Conservation (phyloP, 2,888 invertebrate genomes). For the Leptogaster cylindrica region DNA sequence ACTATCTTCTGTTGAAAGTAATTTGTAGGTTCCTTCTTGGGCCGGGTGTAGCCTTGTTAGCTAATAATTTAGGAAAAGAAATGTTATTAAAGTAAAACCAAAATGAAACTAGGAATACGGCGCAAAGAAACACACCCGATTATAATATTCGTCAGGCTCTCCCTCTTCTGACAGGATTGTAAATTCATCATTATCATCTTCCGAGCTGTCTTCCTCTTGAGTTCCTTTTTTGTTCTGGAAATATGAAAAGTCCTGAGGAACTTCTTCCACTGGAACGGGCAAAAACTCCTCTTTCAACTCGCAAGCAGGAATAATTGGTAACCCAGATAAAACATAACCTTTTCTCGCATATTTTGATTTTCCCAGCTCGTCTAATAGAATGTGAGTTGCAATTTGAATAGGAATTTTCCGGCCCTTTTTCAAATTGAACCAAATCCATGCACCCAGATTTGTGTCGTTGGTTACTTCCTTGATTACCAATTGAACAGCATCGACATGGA, state of each 20-base stretch:
- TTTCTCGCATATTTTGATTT: conserved; percentile 65
- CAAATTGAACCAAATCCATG: conserved; percentile 67
- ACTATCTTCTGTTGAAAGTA: conserved; percentile 4
- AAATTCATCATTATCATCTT: background rate
- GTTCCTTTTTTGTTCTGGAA: background rate
- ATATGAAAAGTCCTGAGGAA: no score
- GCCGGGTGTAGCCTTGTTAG: background rate
- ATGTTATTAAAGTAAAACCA: no score
- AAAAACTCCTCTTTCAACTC: conserved; percentile 48
- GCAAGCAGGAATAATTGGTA: conserved; percentile 66
- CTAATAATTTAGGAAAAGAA: conserved; percentile 2
- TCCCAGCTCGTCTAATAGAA: conserved; percentile 65
- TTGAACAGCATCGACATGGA: conserved; percentile 67
- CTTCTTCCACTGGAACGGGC: background rate
- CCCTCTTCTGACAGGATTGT: background rate
- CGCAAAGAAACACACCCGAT: no score
- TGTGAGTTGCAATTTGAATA: conserved; percentile 63
- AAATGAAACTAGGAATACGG: no score
- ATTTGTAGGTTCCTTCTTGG: conserved; percentile 41
- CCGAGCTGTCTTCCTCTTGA: background rate
- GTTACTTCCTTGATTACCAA: conserved; percentile 67
- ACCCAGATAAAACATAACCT: conserved; percentile 71
- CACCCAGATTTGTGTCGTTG: conserved; percentile 65
- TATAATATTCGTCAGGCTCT: conserved; percentile 5
- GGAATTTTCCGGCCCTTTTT: conserved; percentile 64